A percentile compares a stretch with the other conserved stretches of the same genome.
Conservation (phyloP, 2,888 invertebrate species). For the Ferdinandea cuprea region DNA sequence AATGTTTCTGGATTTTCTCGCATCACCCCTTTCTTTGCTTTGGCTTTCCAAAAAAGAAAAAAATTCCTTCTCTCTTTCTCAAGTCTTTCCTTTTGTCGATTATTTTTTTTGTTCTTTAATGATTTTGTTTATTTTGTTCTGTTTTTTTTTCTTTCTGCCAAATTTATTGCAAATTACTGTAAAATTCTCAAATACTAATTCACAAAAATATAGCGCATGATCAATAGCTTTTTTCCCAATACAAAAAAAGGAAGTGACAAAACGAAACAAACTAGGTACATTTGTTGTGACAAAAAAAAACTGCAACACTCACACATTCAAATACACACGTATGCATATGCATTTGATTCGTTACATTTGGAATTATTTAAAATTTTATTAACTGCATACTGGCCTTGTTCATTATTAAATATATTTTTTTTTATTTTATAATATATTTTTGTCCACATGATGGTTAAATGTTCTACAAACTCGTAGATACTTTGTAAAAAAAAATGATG, state of each 20-base stretch:
- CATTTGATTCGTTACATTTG: constrained; percentile 10
- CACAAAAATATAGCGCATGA: constrained; percentile 69
- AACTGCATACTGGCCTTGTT: constrained; percentile 38
- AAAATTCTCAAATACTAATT: constrained; percentile 22
- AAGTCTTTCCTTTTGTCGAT: constrained; percentile 41
- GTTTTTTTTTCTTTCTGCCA: constrained; percentile 1
- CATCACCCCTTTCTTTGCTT: constrained; percentile 31
- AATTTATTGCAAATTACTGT: constrained; percentile 38
- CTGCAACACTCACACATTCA: constrained; percentile 53
- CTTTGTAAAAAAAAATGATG: not conserved
- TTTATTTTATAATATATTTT: not conserved
- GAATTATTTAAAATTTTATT: constrained; percentile 23
- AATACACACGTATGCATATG: constrained; percentile 26
- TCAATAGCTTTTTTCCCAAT: constrained; percentile 61
- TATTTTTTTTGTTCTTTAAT: not conserved
- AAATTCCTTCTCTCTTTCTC: not conserved
- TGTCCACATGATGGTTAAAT: constrained; percentile 11
- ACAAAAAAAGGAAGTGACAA: constrained; percentile 57
- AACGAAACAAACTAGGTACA: constrained; percentile 36
- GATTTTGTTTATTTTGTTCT: constrained; percentile 6
- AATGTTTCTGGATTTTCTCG: constrained; percentile 65
- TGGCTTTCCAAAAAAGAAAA: not conserved
- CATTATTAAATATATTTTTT: constrained; percentile 10
- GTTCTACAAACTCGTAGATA: not conserved
- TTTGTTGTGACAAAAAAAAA: constrained; percentile 56